These are phyloP conservation scores for Drosophila fulvimacula DNA, from an alignment of 2,888 invertebrate species.

Conservation along the genomic window DNA sequence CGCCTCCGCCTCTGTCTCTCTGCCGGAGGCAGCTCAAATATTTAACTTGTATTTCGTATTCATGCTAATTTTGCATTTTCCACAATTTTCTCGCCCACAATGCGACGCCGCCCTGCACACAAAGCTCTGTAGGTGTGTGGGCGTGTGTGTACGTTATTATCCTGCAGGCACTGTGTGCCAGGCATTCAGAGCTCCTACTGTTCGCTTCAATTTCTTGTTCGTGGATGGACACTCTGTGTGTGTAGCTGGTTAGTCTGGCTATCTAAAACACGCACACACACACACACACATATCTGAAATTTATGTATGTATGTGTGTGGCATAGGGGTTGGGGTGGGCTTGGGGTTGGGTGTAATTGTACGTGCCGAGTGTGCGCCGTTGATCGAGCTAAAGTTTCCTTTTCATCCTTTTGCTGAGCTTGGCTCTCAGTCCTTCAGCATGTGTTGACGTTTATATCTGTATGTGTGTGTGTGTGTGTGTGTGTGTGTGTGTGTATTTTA, in stretches of 20 bases:
- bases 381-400: constrained; percentile 69
- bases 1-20: neutral
- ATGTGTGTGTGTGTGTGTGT: constrained; percentile 24
- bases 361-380: constrained; percentile 74
- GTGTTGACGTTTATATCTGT: constrained; percentile 39
- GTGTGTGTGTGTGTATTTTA: constrained; percentile 64
- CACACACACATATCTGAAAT: constrained; percentile 45
- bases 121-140: constrained; percentile 20
- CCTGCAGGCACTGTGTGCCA: constrained; percentile 50
- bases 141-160: constrained; percentile 49
- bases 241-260: constrained; percentile 31
- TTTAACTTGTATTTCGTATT: constrained; percentile 80
- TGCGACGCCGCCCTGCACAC: constrained; percentile 28
- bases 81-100: constrained; percentile 73
- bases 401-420: constrained; percentile 35
- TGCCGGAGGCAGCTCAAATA: constrained; percentile 67
- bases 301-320: constrained; percentile 35
- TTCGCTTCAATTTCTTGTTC: constrained; percentile 51
- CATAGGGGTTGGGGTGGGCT: neutral
- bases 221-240: constrained; percentile 48
- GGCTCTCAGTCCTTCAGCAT: constrained; percentile 59
- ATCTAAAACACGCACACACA: constrained; percentile 37
- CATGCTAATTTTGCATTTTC: constrained; percentile 81
- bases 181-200: constrained; percentile 29
- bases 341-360: constrained; percentile 61